Conservation (phyloP, 2,888 invertebrate species). For the Calephelis perditalis region DNA sequence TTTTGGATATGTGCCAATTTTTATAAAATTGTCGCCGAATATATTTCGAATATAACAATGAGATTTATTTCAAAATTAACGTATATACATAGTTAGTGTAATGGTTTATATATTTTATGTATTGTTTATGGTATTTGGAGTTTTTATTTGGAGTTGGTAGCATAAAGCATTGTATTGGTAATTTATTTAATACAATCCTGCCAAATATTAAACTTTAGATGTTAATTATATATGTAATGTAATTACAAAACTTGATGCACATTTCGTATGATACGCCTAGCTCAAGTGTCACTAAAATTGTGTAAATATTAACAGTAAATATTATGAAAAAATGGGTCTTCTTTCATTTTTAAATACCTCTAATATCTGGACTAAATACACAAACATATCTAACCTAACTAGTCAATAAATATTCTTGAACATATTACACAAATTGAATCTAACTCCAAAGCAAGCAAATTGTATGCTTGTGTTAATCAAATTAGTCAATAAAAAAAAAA, state of each 20-base stretch:
- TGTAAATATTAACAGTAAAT: slow-evolving; percentile 77
- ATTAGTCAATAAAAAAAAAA: too few relatives aligned
- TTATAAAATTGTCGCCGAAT: slow-evolving; percentile 53
- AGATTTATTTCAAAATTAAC: slow-evolving; percentile 23
- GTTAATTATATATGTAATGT: slow-evolving; percentile 50
- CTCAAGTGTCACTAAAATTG: slow-evolving; percentile 75
- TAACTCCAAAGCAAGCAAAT: too few relatives aligned
- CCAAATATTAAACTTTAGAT: slow-evolving; percentile 49
- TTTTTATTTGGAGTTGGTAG: slow-evolving; percentile 42
- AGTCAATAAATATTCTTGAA: too few relatives aligned
- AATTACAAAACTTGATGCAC: slow-evolving; percentile 71
- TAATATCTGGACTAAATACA: too few relatives aligned
- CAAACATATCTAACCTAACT: too few relatives aligned
- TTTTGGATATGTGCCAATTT: slow-evolving; percentile 50
- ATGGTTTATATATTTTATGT: slow-evolving; percentile 50
- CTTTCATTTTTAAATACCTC: slow-evolving; percentile 27
- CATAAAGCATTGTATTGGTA: slow-evolving; percentile 34
- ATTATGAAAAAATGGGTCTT: slow-evolving; percentile 72
- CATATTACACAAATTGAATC: too few relatives aligned
- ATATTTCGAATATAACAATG: slow-evolving; percentile 29
- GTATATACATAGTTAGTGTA: slow-evolving; percentile 50
- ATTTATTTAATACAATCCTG: slow-evolving; percentile 73
- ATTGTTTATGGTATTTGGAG: slow-evolving; percentile 40
- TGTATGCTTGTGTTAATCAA: too few relatives aligned
- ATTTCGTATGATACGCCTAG: slow-evolving; percentile 74